These are phyloP conservation scores for Catharus ustulatus DNA, from an alignment of 2,797 vertebrate genomes.

Conservation along the genomic window DNA sequence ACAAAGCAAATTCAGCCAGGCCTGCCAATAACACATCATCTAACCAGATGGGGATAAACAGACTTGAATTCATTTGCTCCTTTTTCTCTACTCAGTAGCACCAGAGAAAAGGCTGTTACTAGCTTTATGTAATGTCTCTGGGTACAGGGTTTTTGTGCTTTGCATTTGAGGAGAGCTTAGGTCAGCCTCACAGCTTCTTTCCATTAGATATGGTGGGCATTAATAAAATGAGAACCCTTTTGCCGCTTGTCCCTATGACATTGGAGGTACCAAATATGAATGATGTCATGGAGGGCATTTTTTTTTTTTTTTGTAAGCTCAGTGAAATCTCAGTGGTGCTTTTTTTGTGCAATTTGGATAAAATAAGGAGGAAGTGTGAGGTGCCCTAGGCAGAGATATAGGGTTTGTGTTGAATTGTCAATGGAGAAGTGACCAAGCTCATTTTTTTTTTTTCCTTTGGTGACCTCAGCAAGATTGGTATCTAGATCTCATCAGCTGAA, in stretches of 20 bases:
- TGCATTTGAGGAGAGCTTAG: neutral
- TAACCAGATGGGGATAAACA: conserved; percentile 69
- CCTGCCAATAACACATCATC: conserved; percentile 67
- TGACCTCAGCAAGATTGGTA: conserved; percentile 65
- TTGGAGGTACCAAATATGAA: neutral
- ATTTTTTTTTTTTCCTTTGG: conserved; percentile 55
- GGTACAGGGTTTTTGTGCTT: neutral
- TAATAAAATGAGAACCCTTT: conserved; percentile 20
- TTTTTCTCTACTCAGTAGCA: conserved; percentile 44
- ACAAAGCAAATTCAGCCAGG: conserved; percentile 62
- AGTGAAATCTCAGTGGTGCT: neutral
- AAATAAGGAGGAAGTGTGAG: neutral
- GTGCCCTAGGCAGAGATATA: neutral
- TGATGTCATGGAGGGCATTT: neutral
- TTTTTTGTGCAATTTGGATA: neutral
- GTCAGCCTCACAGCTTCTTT: conserved; percentile 15
- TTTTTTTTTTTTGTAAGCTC: neutral
- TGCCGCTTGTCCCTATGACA: neutral
- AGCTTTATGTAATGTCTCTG: conserved; percentile 7
- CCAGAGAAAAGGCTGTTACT: conserved; percentile 54
- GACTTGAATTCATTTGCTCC: conserved; percentile 63
- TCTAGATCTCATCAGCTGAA: conserved; percentile 65
- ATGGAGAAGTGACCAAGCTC: conserved; percentile 36
- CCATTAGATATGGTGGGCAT: neutral
- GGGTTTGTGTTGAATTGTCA: conserved; percentile 38